Evolutionary conservation across 2,797 vertebrate species (phyloP).

Genomic region (Galagoides demidoff): DNA sequence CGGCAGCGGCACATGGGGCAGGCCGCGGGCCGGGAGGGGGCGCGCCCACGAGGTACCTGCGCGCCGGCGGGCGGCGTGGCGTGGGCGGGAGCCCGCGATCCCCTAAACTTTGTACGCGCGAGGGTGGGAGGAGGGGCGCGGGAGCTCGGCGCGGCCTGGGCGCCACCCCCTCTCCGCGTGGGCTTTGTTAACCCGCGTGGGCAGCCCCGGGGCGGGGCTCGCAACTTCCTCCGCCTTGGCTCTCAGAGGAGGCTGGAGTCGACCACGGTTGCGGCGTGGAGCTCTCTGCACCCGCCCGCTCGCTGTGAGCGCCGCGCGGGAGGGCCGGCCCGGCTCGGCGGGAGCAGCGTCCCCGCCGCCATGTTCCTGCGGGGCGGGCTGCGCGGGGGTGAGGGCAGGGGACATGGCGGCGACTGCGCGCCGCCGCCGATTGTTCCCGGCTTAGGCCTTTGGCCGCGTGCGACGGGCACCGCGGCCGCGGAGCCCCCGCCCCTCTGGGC

Average conservation of each 20-base stretch:
- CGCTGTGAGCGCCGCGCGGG: conserved; percentile 71
- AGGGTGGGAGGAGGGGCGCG: conserved; percentile 66
- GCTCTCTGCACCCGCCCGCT: background rate
- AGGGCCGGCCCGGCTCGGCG: conserved; percentile 81
- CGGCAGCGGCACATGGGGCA: conserved; percentile 75
- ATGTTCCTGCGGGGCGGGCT: conserved; percentile 85
- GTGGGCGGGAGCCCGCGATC: conserved; percentile 68
- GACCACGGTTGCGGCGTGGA: background rate
- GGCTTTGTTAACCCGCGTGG: conserved; percentile 78
- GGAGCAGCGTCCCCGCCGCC: conserved; percentile 83
- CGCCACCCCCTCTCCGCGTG: conserved; percentile 65
- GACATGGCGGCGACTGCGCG: conserved; percentile 89
- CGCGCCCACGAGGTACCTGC: conserved; percentile 73
- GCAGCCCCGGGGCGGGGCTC: background rate
- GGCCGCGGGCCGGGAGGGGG: conserved; percentile 73
- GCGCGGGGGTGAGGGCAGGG: conserved; percentile 85
- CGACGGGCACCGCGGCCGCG: conserved; percentile 47
- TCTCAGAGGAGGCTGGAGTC: background rate
- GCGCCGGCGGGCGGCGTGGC: conserved; percentile 60
- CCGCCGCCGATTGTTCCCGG: conserved; percentile 87
- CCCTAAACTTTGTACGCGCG: conserved; percentile 79
- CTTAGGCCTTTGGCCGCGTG: conserved; percentile 87
- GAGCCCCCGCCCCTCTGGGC: conserved; percentile 53
- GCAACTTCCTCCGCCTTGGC: background rate
- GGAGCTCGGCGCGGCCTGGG: conserved; percentile 59